Base-by-base conservation (phyloP, 2,888 invertebrate species). In the Drosophila multiciliata region DNA sequence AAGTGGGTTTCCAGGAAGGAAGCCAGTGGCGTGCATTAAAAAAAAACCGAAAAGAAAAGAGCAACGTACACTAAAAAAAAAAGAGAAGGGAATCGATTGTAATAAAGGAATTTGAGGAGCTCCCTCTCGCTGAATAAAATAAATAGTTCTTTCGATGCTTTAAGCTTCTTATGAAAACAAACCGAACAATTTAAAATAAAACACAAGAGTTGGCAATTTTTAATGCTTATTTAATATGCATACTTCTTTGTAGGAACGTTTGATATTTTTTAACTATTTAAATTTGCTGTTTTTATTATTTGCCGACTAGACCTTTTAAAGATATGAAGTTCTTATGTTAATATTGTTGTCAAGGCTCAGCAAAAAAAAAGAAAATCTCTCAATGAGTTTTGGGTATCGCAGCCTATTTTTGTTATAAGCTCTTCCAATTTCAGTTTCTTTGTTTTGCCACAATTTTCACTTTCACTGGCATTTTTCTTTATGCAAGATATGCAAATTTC, bases 401-500 rank as follows among this genome's bases (percentile, higher is more conserved):
- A 23, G 62, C 40, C 61, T 48, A 61, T 64, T 49, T 52, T 58
- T 26, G 23, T n/a, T 49, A 52, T 38, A 54, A 77, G 78, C 60
- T 66, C 68, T 78, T 77, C 78, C 73, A 78, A 81, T 78, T 80
- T 67, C 59, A 65, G 77, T 80, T 62, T 66, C 67, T 66, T 81
- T 68, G 67, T 77, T 68, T 75, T 68, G 78, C 73, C 68, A 81
- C 81, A 81, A 81, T 81, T 81, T 73, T 78, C 82, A 78, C 78
- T 81, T 78, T 78, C 78, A 50, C 60, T 68, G 78, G 78, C 78
- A 77, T 77, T 71, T 64, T 60, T 53, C 66, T 81, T 81, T 78
- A 66, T 78, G 78, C 81, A 63, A 78, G 82, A 81, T 78, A 78
- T 81, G 78, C 78, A 78, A 78, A 78, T 78, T 81, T 78, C 78